Evolutionary conservation across 2,888 invertebrate genomes (phyloP).

Genomic region (Hydraecia micacea): DNA sequence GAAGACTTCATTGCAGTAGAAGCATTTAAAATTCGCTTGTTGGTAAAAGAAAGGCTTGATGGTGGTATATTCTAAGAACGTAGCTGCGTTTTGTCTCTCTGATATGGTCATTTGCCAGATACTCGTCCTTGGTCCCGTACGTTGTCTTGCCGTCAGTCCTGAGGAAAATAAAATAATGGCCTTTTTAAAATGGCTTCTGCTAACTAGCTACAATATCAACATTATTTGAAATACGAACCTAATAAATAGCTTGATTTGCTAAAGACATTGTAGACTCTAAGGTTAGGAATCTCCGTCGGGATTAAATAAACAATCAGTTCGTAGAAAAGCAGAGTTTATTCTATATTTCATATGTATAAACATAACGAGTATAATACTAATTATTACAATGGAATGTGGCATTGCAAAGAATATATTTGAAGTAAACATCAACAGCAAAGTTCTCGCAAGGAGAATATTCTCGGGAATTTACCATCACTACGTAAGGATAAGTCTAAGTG

Average conservation of each 20-base stretch:
- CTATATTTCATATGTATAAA: background rate
- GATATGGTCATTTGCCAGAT: slow-evolving; percentile 88
- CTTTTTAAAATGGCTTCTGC: slow-evolving; percentile 56
- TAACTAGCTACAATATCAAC: slow-evolving; percentile 5
- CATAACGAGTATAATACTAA: background rate
- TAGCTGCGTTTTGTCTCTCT: slow-evolving; percentile 86
- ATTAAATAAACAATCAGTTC: background rate
- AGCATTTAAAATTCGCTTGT: slow-evolving; percentile 87
- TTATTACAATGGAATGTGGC: background rate
- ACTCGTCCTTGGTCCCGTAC: slow-evolving; percentile 80
- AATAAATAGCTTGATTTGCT: background rate
- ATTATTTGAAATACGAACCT: slow-evolving; percentile 25
- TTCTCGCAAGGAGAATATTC: no score
- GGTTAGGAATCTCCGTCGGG: background rate
- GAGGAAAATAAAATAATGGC: slow-evolving; percentile 67
- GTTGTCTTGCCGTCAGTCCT: slow-evolving; percentile 69
- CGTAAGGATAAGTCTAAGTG: background rate
- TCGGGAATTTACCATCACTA: no score
- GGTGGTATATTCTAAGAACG: slow-evolving; percentile 83
- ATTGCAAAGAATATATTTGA: background rate
- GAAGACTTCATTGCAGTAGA: slow-evolving; percentile 85
- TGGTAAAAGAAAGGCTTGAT: slow-evolving; percentile 86
- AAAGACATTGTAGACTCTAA: background rate
- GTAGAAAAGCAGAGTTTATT: slow-evolving; percentile 24
- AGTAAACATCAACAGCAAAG: background rate